Evolutionary conservation across 2,797 vertebrate genomes (phyloP).

Genomic region (Catharus ustulatus): DNA sequence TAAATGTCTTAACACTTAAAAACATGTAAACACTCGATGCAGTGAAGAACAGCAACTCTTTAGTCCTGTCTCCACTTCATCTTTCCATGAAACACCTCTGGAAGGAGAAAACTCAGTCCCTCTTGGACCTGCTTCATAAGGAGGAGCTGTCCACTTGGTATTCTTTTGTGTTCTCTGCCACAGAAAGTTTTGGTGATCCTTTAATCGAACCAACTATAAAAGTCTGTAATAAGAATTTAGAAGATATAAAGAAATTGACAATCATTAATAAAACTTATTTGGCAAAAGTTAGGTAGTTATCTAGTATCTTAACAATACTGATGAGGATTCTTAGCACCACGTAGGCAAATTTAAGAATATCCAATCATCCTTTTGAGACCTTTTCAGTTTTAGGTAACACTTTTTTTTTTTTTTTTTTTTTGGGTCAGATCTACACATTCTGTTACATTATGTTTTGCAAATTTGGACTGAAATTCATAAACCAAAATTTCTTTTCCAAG

Average conservation of each 20-base stretch:
- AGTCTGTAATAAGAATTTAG: neutral
- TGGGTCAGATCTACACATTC: neutral
- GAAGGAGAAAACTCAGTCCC: neutral
- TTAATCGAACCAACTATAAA: neutral
- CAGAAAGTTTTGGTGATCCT: neutral
- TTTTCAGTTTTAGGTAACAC: neutral
- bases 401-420: too few relatives aligned
- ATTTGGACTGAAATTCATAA: neutral
- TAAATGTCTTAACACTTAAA: neutral
- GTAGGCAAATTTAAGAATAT: neutral
- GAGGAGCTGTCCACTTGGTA: neutral
- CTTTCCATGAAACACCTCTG: neutral
- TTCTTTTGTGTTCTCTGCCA: neutral
- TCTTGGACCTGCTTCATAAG: neutral
- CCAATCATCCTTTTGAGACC: neutral
- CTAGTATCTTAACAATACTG: neutral
- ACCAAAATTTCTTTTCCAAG: neutral
- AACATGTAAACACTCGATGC: neutral
- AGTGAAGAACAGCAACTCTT: neutral
- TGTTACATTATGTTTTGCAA: neutral
- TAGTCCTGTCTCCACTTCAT: neutral
- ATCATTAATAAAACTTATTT: neutral
- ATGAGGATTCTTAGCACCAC: neutral
- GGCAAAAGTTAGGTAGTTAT: neutral
- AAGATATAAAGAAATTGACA: rapidly evolving